phyloP scores from a whole-genome alignment of 2,113 vertebrate species.

The Apaloderma vittatum region DNA sequence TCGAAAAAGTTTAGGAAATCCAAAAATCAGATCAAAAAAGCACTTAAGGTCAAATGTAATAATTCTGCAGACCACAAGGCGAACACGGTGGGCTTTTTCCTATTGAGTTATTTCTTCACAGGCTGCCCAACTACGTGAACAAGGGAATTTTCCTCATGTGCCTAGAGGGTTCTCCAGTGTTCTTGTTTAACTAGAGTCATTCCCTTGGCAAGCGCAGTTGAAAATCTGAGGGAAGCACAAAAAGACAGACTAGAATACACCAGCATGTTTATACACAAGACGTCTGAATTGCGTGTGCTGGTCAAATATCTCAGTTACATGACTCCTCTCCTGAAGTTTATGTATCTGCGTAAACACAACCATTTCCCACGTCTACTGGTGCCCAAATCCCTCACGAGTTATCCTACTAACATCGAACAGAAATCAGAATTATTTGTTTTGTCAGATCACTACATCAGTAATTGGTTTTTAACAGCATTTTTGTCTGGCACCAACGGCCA shows the following conservation, averaged over 20 bases:
- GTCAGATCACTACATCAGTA: neutral
- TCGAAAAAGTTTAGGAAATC: neutral
- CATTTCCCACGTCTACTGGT: neutral
- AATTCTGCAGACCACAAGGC: neutral
- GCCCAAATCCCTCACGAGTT: neutral
- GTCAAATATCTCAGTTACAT: neutral
- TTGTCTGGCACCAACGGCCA: neutral
- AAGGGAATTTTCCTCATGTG: neutral
- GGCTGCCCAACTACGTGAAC: neutral
- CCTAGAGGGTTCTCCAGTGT: neutral
- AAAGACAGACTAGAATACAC: neutral
- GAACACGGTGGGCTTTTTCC: fast-evolving
- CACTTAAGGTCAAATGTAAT: neutral
- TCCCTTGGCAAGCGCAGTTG: neutral
- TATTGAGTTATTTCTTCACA: neutral
- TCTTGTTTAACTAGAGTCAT: fast-evolving
- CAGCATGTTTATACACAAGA: neutral
- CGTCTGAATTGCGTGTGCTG: fast-evolving
- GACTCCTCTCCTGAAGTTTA: neutral
- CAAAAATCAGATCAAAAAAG: neutral
- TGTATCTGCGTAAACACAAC: constrained; percentile 25
- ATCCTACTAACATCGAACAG: neutral
- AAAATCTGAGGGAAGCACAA: neutral
- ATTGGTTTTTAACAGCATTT: neutral
- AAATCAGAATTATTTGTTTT: too few species aligned